Base-by-base conservation (phyloP, 2,888 invertebrate genomes). In the Oeneis ivallda region DNA sequence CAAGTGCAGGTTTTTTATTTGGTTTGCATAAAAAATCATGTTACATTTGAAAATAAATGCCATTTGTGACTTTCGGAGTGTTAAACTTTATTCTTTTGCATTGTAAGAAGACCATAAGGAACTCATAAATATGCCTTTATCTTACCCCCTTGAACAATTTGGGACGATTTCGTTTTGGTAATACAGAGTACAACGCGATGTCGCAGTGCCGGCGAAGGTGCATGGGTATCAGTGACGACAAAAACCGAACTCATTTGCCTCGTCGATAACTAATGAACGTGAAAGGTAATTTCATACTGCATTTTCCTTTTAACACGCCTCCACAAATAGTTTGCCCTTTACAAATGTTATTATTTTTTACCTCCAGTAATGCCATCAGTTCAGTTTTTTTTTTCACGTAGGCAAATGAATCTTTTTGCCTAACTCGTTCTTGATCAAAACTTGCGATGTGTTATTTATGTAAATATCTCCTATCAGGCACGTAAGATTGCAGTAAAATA, bases 271-370 rank as follows among this genome's bases (percentile, higher is more conserved):
- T 90, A 84, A 82, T 85, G 85, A 88, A 83, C 89, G 89, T 89
- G 91, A 88, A 85, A 88, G 80, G 81, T 86, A 91, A 91, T 91
- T 91, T 91, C 89, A 90, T 89, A 89, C 79, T 85, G 83, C 81
- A 85, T 89, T 91, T 89, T 86, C 81, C 79, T 78, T 87, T 87
- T 83, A 84, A 84, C 83, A 88, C 86, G 86, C 83, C 79, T 84
- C 78, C 72, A 77, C 78, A 75, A 79, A 83, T 83, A 84, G 83
- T 85, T 87, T 86, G 86, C 88, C 26, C 90, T 86, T 89, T 85
- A 85, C 81, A 80, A 84, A 81, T 83, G 80, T 84, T 79, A 76
- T 83, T 87, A 83, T 82, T 86, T 54, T 62, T 62, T 86, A 5
- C 54, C 26, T 43, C 41, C 41, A 54, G 43, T 59, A 64, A 62